Percentiles rank a stretch among this genome's conserved stretches.
These are phyloP conservation scores for Nomada flava DNA, from an alignment of 2,888 invertebrate genomes.

Conservation along the genomic window DNA sequence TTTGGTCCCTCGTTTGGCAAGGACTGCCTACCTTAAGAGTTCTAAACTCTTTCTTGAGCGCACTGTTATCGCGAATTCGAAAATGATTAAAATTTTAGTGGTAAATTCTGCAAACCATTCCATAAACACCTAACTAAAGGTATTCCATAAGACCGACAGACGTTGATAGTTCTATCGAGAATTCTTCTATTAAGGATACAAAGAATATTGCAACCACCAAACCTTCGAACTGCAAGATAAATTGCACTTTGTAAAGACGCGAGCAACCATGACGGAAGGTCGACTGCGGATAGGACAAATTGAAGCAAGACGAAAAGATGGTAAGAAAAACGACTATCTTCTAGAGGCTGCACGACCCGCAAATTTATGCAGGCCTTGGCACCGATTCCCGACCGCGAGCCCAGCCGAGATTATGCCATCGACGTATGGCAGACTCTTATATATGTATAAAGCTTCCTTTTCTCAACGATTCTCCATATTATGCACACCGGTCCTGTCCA, in stretches of 20 bases:
- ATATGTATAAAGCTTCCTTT: conserved; percentile 31
- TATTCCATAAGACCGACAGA: no score
- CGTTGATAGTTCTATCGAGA: no score
- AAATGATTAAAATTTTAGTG: no score
- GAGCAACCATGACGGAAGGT: conserved; percentile 36
- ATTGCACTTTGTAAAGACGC: conserved; percentile 34
- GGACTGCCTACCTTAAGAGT: no score
- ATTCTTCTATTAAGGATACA: no score
- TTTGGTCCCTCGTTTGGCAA: no score
- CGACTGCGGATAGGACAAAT: conserved; percentile 39
- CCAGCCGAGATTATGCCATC: conserved; percentile 75
- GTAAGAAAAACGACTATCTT: conserved; percentile 47
- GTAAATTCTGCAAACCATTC: no score
- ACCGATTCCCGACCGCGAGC: conserved; percentile 70
- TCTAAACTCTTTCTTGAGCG: no score
- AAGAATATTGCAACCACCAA: not conserved
- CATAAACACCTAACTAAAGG: no score
- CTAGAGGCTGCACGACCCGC: conserved; percentile 61
- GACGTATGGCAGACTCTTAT: conserved; percentile 59
- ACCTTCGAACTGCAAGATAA: conserved; percentile 44
- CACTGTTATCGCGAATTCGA: no score
- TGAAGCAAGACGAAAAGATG: conserved; percentile 22
- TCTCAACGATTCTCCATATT: not conserved
- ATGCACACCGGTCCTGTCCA: not conserved
- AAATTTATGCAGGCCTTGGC: conserved; percentile 80